phyloP scores from a whole-genome alignment of 2,888 invertebrate species.

The Leptarthrus brevirostris region DNA sequence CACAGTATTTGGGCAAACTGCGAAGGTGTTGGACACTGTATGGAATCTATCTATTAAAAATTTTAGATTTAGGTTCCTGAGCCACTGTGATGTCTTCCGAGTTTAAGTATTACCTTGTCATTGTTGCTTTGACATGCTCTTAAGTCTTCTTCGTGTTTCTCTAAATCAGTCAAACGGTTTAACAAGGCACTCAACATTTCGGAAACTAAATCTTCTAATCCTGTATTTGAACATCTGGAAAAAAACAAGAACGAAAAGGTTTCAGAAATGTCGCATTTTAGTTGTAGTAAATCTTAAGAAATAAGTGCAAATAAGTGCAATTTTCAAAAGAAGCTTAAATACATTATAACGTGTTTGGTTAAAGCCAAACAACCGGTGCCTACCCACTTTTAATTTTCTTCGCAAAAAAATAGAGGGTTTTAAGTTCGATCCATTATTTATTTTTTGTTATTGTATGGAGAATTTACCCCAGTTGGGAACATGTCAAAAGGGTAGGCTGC shows the following conservation, averaged over 20 bases:
- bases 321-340: too few relatives aligned
- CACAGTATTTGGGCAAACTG: conserved; percentile 67
- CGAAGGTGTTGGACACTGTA: conserved; percentile 64
- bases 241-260: conserved; percentile 28
- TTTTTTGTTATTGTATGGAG: too few relatives aligned
- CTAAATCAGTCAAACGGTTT: conserved; percentile 68
- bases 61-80: conserved; percentile 24
- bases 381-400: too few relatives aligned
- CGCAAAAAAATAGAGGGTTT: too few relatives aligned
- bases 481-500: too few relatives aligned
- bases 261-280: too few relatives aligned
- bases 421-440: too few relatives aligned
- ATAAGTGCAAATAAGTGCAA: too few relatives aligned
- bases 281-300: too few relatives aligned
- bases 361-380: too few relatives aligned
- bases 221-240: conserved; percentile 65
- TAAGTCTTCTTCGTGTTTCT: conserved; percentile 66
- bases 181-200: conserved; percentile 68
- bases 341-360: too few relatives aligned
- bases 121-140: conserved; percentile 65
- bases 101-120: conserved; percentile 61
- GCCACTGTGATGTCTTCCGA: background rate
- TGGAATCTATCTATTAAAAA: conserved; percentile 57
- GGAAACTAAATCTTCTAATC: conserved; percentile 66
- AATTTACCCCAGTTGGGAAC: too few relatives aligned